Base-by-base conservation (phyloP, 2,797 vertebrate species). In the Chanos chanos region DNA sequence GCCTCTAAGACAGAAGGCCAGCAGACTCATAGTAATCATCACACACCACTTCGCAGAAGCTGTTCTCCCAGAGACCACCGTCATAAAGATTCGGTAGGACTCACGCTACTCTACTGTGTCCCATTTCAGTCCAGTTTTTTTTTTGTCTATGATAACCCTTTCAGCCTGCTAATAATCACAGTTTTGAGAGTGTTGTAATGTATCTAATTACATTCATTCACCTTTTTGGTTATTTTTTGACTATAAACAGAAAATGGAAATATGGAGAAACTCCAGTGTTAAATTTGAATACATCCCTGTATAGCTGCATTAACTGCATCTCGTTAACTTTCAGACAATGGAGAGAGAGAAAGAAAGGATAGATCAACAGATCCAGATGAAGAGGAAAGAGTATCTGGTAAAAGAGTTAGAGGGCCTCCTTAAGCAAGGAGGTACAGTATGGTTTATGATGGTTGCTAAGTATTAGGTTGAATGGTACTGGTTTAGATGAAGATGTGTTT, bases 391-490 rank as follows among this genome's bases (percentile, higher is more conserved):
- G 48, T 85, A 86, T 63, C 79, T 98, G 48, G 89, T 89, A 66
- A 93, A 90, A 50, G 94, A 99, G 68, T 68, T 97, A 74, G 91
- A 94, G 56, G 89, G 79, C 16, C 81, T 98, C 71, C 84, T 94
- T 49, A 91, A 91, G 72, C 88, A 93, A 4, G 93, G 97, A 81
- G 96, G 96, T 96, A 88, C n/a, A n/a, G n/a, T n/a, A 67, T 18
- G 0, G 4, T 25, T 2, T 31, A 37, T 66, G 18, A 19, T 16
- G 41, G 18, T 22, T 9, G 10, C n/a, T n/a, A n/a, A n/a, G n/a
- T n/a, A n/a, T n/a, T n/a, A n/a, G n/a, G n/a, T n/a, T n/a, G n/a
- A n/a, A n/a, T n/a, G n/a, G n/a, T n/a, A n/a, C n/a, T n/a, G n/a
- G n/a, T n/a, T n/a, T n/a, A n/a, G n/a, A n/a, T n/a, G n/a, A n/a